Percentiles rank a stretch among this genome's conserved stretches.
Conservation (phyloP, 2,113 vertebrate species). For the Oophaga pumilio region DNA sequence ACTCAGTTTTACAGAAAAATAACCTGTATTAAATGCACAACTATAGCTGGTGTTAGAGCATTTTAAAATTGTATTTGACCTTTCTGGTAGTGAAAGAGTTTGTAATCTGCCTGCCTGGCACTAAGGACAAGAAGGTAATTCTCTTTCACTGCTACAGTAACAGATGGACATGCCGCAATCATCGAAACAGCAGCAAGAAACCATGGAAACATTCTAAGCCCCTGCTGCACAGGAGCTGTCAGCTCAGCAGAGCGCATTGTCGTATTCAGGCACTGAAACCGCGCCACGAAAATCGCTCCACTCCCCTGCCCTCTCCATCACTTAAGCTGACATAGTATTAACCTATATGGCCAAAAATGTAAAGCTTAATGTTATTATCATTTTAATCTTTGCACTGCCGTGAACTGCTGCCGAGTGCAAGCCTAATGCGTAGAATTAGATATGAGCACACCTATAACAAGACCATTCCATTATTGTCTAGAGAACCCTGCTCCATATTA, state of each 20-base stretch:
- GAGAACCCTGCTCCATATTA: background rate
- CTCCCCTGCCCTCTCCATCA: background rate
- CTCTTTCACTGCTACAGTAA: conserved; percentile 51
- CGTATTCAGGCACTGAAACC: conserved; percentile 40
- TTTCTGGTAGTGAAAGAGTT: conserved; percentile 28
- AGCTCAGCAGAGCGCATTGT: conserved; percentile 46
- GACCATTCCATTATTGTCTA: background rate
- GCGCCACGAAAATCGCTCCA: conserved; percentile 27
- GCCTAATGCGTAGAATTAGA: background rate
- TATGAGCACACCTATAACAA: background rate
- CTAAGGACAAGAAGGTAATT: conserved; percentile 54
- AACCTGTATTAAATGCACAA: background rate
- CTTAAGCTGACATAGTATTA: background rate
- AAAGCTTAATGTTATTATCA: background rate
- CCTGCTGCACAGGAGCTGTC: conserved; percentile 55
- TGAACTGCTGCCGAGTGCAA: background rate
- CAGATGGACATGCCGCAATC: conserved; percentile 55
- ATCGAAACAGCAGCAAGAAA: conserved; percentile 56
- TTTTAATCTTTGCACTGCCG: background rate
- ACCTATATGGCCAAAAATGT: conserved; percentile 4
- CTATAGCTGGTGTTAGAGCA: background rate
- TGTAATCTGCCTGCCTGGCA: conserved; percentile 31
- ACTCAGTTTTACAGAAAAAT: background rate
- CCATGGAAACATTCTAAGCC: conserved; percentile 56
- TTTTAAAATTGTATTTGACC: conserved; percentile 14